Conservation (phyloP, 2,888 invertebrate species). For the Brenthis hecate region DNA sequence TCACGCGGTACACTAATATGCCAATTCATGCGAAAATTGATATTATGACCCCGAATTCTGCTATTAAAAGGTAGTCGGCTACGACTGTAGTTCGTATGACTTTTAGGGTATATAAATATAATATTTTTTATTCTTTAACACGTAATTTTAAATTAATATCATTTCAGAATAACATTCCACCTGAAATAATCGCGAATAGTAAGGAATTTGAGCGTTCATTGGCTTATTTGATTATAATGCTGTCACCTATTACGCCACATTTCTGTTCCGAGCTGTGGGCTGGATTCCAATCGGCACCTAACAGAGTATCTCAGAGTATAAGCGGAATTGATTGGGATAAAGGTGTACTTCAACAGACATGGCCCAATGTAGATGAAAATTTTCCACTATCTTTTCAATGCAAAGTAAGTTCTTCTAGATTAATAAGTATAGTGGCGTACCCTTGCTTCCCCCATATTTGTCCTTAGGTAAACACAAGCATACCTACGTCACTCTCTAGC, state of each 20-base stretch:
- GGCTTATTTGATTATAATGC: slow-evolving; percentile 90
- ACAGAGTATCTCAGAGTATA: slow-evolving; percentile 73
- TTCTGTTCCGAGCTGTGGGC: slow-evolving; percentile 96
- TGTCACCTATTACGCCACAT: slow-evolving; percentile 95
- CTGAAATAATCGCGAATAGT: slow-evolving; percentile 84
- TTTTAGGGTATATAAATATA: neutral
- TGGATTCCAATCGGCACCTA: slow-evolving; percentile 86
- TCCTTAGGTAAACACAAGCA: no score
- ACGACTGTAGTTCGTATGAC: no score
- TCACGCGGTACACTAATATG: no score
- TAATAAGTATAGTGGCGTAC: no score
- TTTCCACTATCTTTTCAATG: slow-evolving; percentile 86
- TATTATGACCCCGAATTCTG: no score
- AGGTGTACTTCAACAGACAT: slow-evolving; percentile 87
- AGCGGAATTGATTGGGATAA: slow-evolving; percentile 85
- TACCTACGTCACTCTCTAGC: no score
- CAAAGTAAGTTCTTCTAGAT: slow-evolving; percentile 73
- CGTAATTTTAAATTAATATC: slow-evolving; percentile 11
- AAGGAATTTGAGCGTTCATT: slow-evolving; percentile 90
- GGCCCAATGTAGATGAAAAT: slow-evolving; percentile 88
- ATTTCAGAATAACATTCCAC: slow-evolving; percentile 82
- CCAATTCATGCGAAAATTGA: no score
- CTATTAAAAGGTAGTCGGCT: no score
- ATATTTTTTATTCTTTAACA: neutral
- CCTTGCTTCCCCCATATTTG: no score